phyloP scores from a whole-genome alignment of 2,797 vertebrate species.

The Phoebastria nigripes region DNA sequence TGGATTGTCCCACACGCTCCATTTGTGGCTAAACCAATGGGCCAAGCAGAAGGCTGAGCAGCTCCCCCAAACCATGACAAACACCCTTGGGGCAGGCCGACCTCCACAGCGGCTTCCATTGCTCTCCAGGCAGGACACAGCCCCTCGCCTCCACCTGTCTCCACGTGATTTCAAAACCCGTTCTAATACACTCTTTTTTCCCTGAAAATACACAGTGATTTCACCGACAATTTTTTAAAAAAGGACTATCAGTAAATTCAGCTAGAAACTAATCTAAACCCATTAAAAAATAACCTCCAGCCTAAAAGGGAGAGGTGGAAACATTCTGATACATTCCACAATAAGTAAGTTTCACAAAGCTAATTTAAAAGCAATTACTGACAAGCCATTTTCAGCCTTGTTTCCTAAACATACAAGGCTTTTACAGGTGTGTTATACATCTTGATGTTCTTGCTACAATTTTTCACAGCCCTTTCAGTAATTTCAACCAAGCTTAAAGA shows the following conservation, averaged over 20 bases:
- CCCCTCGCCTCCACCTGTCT: not conserved
- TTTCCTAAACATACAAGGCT: not conserved
- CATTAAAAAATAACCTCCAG: not conserved
- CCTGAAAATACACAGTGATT: constrained; percentile 20
- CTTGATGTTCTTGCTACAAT: not conserved
- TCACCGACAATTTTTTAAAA: not conserved
- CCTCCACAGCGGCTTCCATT: not conserved
- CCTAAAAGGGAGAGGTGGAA: not conserved
- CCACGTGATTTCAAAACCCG: not conserved
- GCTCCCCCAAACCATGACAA: not conserved
- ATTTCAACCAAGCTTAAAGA: not conserved
- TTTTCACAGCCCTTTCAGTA: not conserved
- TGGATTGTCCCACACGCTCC: fast-evolving
- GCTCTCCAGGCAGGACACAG: not conserved
- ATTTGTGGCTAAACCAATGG: fast-evolving
- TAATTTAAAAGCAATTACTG: constrained; percentile 5
- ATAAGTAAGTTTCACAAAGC: not conserved
- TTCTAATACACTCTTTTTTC: not conserved
- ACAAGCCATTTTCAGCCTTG: not conserved
- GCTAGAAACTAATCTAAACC: not conserved
- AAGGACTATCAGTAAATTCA: not conserved
- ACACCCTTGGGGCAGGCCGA: not conserved
- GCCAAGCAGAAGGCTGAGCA: not conserved
- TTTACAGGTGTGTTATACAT: not conserved
- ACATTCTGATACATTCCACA: constrained; percentile 10